Evolutionary conservation across 37 sponge, comb jelly and placozoan species (phyloP).

Genomic region (Eunapius fragilis): DNA sequence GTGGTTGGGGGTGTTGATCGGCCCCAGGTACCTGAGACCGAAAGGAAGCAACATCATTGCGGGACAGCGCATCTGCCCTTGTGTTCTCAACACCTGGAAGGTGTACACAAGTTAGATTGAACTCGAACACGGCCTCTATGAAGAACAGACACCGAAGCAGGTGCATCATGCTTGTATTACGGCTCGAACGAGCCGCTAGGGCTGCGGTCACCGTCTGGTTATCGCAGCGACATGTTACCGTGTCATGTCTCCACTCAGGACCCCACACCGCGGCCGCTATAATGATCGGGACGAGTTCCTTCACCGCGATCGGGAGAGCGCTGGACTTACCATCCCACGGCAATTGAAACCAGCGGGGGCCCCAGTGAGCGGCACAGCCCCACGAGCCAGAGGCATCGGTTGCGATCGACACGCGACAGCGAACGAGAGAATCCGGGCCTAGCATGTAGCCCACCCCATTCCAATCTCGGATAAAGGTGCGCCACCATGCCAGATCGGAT

Average conservation of each 20-base stretch:
- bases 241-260: not conserved
- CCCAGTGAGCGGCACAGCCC: slow-evolving; percentile 24
- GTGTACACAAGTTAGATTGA: slow-evolving; percentile 16
- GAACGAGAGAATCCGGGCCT: not conserved
- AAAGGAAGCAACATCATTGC: slow-evolving; percentile 17
- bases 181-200: slow-evolving; percentile 4
- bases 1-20: not conserved
- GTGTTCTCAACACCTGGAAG: slow-evolving; percentile 35
- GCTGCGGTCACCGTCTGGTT: slow-evolving; percentile 15
- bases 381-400: slow-evolving; percentile 32
- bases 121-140: slow-evolving; percentile 10
- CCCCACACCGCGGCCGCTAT: slow-evolving; percentile 29
- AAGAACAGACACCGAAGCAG: slow-evolving; percentile 36
- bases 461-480: slow-evolving; percentile 9
- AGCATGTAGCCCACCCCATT: slow-evolving; percentile 18
- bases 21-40: not conserved
- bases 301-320: not conserved
- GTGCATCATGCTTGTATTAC: slow-evolving; percentile 8
- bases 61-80: slow-evolving; percentile 43
- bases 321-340: not conserved
- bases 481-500: slow-evolving; percentile 40
- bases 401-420: not conserved
- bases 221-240: slow-evolving; percentile 2
- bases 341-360: slow-evolving; percentile 10
- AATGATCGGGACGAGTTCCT: slow-evolving; percentile 36